A percentile compares a stretch with the other conserved stretches of the same genome.
Conservation (phyloP, 1,140 invertebrate species). For the Muscidifurax raptorellus region DNA sequence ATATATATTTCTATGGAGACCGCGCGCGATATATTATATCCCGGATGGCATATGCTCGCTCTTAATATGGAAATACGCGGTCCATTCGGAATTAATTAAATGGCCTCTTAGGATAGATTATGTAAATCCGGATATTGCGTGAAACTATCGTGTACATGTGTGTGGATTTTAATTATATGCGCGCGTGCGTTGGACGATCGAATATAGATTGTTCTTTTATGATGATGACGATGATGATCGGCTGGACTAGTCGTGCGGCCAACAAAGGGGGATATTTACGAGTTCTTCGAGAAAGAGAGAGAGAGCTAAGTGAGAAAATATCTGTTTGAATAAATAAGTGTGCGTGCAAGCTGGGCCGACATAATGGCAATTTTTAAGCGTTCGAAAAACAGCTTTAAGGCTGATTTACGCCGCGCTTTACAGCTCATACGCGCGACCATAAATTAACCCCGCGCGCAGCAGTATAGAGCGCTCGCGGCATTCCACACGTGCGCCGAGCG, state of each 20-base stretch:
- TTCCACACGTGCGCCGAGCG: neutral
- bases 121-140: conserved; percentile 35
- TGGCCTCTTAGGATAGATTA: conserved; percentile 41
- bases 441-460: neutral
- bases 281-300: conserved; percentile 1
- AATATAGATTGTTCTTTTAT: conserved; percentile 45
- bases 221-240: neutral
- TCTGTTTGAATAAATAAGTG: conserved; percentile 23
- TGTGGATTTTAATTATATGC: conserved; percentile 29
- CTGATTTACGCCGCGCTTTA: conserved; percentile 6
- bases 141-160: neutral
- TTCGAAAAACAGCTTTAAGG: conserved; percentile 24
- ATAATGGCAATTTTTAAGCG: conserved; percentile 2
- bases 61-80: conserved; percentile 34
- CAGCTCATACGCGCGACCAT: conserved; percentile 9
- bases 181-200: conserved; percentile 14
- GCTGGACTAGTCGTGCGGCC: neutral
- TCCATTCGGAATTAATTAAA: conserved; percentile 45
- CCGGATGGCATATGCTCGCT: neutral
- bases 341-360: neutral
- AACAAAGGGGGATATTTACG: conserved; percentile 27
- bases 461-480: neutral
- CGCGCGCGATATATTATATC: neutral
- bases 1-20: neutral
- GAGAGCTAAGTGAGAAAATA: conserved; percentile 14